Percentiles rank a stretch among this genome's conserved stretches.
phyloP scores from a whole-genome alignment of 64 coral and sea anemone species.

The Pachyseris speciosa region DNA sequence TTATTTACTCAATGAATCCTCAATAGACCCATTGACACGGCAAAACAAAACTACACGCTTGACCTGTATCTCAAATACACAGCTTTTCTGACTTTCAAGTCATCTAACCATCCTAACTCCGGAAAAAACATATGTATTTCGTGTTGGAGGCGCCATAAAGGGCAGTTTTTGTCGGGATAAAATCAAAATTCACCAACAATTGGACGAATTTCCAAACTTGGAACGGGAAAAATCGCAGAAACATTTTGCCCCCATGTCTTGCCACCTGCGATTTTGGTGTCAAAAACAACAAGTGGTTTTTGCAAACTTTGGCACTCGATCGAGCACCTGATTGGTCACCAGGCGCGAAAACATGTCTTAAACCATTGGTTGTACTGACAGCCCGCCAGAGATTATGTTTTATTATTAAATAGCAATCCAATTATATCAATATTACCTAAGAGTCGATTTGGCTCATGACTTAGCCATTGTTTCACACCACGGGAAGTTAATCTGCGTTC shows the following conservation, averaged over 20 bases:
- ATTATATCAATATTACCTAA: conserved; percentile 99
- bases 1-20: conserved; percentile 35
- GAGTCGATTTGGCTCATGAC: conserved; percentile 97
- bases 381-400: conserved; percentile 81
- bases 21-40: background rate
- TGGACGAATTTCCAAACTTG: background rate
- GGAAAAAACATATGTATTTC: background rate
- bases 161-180: background rate
- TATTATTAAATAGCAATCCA: conserved; percentile 99
- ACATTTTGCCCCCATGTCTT: background rate
- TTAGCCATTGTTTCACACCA: conserved; percentile 96
- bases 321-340: conserved; percentile 67
- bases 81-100: background rate
- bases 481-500: conserved; percentile 69
- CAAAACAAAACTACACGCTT: conserved; percentile 34
- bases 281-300: conserved; percentile 57
- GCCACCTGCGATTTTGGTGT: conserved; percentile 19
- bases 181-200: background rate
- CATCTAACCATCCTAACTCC: background rate
- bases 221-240: background rate
- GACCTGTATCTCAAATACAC: background rate
- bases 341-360: conserved; percentile 27
- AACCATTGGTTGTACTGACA: conserved; percentile 50
- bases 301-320: conserved; percentile 18
- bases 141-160: background rate